These are phyloP conservation scores for Glyptemys insculpta DNA, from an alignment of 2,797 vertebrate genomes.

Conservation along the genomic window DNA sequence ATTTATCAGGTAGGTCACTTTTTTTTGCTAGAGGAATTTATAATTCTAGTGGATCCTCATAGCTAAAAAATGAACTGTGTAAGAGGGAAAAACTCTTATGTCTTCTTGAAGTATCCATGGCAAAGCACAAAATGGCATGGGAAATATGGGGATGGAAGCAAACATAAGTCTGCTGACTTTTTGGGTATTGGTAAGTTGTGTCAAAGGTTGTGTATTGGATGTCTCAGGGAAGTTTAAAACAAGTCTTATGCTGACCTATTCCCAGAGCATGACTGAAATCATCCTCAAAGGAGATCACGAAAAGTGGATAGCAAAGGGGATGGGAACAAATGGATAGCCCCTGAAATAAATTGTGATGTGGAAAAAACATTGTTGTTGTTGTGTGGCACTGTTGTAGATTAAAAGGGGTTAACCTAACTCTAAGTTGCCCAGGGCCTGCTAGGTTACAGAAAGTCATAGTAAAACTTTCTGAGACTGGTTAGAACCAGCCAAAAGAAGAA, in stretches of 20 bases:
- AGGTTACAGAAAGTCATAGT: too few species aligned
- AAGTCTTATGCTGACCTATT: neutral
- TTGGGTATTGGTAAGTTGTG: neutral
- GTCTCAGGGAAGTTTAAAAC: neutral
- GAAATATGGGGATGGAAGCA: neutral
- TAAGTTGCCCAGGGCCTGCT: too few species aligned
- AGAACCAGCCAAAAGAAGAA: too few species aligned
- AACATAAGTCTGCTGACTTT: neutral
- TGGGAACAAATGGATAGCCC: too few species aligned
- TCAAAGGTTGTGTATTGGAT: neutral
- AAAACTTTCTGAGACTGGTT: too few species aligned
- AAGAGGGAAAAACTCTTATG: rapidly evolving
- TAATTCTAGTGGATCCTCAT: neutral
- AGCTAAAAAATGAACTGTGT: neutral
- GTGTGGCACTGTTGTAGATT: too few species aligned
- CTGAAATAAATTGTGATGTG: too few species aligned
- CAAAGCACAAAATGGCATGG: neutral
- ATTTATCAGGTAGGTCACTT: neutral
- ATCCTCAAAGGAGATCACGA: neutral
- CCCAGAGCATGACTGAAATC: neutral
- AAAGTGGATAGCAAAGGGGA: too few species aligned
- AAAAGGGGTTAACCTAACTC: too few species aligned
- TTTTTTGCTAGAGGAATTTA: neutral
- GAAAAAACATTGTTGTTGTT: too few species aligned
- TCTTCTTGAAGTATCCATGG: neutral